phyloP scores from a whole-genome alignment of 2,113 vertebrate genomes.

The Oryzias curvinotus region DNA sequence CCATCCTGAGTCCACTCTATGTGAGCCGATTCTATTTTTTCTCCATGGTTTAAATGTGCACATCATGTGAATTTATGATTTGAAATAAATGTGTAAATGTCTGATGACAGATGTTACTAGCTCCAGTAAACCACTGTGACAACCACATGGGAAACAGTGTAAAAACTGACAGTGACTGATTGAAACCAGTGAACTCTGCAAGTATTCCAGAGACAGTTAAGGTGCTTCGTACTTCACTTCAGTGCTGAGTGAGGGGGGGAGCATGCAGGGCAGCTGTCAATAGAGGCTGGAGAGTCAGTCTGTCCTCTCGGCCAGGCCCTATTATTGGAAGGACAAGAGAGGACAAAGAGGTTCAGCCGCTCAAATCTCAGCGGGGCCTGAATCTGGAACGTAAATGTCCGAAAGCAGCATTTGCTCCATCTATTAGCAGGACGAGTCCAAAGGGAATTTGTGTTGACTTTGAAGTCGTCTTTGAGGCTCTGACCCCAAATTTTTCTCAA shows the following conservation, averaged over 20 bases:
- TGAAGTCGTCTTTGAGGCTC: constrained; percentile 48
- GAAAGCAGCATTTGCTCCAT: constrained; percentile 50
- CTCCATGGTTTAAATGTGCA: no score
- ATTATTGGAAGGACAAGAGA: constrained; percentile 31
- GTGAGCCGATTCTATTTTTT: no score
- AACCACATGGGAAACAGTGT: no score
- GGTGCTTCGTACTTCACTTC: constrained; percentile 28
- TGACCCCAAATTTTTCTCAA: constrained; percentile 5
- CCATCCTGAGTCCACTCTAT: no score
- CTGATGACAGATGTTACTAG: no score
- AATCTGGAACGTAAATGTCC: constrained; percentile 49
- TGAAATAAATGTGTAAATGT: no score
- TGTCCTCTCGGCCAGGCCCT: constrained; percentile 47
- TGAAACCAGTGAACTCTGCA: background rate
- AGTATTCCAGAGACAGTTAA: constrained; percentile 18
- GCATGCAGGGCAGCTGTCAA: constrained; percentile 25
- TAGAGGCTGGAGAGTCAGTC: constrained; percentile 15
- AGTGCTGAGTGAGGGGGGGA: constrained; percentile 6
- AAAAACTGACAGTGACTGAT: no score
- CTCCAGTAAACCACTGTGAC: no score
- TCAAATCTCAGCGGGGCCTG: constrained; percentile 23
- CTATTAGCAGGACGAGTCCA: constrained; percentile 16
- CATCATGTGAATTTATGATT: no score
- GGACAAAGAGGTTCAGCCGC: constrained; percentile 16
- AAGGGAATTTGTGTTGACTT: constrained; percentile 38